These are phyloP conservation scores for Terebella lapidaria DNA, from an alignment of 2,888 invertebrate species.

Conservation along the genomic window DNA sequence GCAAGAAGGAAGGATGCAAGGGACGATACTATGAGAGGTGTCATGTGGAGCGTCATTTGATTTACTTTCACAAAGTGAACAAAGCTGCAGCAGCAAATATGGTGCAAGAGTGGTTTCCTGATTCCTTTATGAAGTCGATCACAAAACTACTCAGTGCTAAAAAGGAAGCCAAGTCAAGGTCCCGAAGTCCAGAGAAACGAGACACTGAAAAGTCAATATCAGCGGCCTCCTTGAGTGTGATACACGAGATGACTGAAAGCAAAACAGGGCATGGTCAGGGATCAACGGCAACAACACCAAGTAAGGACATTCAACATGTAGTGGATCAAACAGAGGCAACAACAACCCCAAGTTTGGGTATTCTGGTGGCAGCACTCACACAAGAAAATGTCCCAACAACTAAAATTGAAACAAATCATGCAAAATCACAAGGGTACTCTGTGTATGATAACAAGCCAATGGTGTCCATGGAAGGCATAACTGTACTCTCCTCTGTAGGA, in stretches of 20 bases:
- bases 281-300: no score
- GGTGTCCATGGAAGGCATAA: background rate
- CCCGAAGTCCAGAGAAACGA: background rate
- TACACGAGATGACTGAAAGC: no score
- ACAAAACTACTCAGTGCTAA: background rate
- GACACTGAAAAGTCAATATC: no score
- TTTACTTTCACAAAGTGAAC: background rate
- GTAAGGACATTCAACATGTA: background rate
- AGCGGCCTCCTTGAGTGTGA: no score
- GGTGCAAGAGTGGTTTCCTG: background rate
- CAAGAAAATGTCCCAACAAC: no score
- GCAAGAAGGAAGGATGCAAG: background rate
- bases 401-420: no score
- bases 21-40: background rate
- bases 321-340: background rate
- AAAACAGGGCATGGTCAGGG: background rate
- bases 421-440: no score
- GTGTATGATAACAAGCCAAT: no score
- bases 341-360: background rate
- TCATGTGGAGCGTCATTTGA: background rate
- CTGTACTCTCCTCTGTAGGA: background rate
- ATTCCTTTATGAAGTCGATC: background rate
- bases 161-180: background rate
- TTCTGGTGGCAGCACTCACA: no score
- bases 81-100: background rate